phyloP scores from a whole-genome alignment of 2,113 vertebrate genomes.

The Gymnocephalus cernua region DNA sequence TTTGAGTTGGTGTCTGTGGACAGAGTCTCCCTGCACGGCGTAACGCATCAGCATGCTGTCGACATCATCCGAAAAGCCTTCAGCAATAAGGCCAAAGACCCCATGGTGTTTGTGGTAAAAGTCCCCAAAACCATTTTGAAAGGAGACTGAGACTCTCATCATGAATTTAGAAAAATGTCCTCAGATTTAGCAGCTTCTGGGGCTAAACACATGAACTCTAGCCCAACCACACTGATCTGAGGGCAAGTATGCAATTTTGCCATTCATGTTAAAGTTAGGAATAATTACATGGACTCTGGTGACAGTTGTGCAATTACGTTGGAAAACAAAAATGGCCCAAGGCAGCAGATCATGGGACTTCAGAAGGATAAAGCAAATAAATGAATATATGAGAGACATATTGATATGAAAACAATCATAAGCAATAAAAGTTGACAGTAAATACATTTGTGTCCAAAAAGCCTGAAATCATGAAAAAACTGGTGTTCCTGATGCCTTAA shows the following conservation, averaged over 20 bases:
- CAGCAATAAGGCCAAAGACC: conserved; percentile 93
- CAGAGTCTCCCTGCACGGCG: conserved; percentile 88
- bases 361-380: not conserved
- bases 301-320: not conserved
- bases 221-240: not conserved
- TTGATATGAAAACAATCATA: not conserved
- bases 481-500: conserved; percentile 25
- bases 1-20: conserved; percentile 92
- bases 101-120: conserved; percentile 95
- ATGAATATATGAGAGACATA: not conserved
- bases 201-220: not conserved
- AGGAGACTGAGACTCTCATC: not conserved
- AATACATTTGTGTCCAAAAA: not conserved
- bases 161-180: not conserved
- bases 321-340: not conserved
- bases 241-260: conserved; percentile 26
- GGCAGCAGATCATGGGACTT: not conserved
- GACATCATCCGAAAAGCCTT: conserved; percentile 95
- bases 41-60: conserved; percentile 93
- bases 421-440: not conserved
- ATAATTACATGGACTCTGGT: not conserved
- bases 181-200: not conserved
- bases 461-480: not conserved
- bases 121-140: conserved; percentile 76
- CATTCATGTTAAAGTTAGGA: conserved; percentile 25